Conservation (phyloP, 2,113 vertebrate genomes). For the Fukomys damarensis region DNA sequence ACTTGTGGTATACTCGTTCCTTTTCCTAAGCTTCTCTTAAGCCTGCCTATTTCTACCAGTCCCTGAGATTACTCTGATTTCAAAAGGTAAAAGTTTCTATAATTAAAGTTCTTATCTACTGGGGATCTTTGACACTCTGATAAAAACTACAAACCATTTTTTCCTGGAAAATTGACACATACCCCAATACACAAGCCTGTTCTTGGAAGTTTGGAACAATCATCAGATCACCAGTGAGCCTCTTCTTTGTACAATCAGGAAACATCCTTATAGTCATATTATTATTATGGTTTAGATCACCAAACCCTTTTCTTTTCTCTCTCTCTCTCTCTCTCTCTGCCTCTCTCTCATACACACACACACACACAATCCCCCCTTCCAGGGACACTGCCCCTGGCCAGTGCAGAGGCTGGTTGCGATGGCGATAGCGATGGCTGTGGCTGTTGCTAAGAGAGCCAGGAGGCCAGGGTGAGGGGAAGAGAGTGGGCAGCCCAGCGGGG, state of each 20-base stretch:
- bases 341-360: neutral
- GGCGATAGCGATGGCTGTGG: neutral
- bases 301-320: neutral
- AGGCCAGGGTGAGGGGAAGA: slow-evolving; percentile 42
- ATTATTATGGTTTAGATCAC: neutral
- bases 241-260: neutral
- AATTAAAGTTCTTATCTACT: neutral
- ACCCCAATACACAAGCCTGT: neutral
- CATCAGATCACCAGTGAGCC: neutral
- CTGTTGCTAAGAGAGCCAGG: slow-evolving; percentile 75
- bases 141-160: neutral
- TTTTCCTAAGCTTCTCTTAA: neutral
- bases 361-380: neutral
- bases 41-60: neutral
- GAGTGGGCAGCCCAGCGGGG: slow-evolving; percentile 72
- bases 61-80: neutral
- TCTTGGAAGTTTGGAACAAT: neutral
- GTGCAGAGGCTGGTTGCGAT: slow-evolving; percentile 49
- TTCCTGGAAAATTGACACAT: neutral
- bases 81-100: neutral
- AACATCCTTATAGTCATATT: neutral
- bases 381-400: slow-evolving; percentile 30
- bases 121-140: slow-evolving; percentile 7
- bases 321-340: neutral
- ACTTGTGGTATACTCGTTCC: accelerated